Percentiles rank a stretch among this genome's conserved stretches.
Conservation (phyloP, 2,113 vertebrate species). For the Cyanoramphus novaezelandiae region DNA sequence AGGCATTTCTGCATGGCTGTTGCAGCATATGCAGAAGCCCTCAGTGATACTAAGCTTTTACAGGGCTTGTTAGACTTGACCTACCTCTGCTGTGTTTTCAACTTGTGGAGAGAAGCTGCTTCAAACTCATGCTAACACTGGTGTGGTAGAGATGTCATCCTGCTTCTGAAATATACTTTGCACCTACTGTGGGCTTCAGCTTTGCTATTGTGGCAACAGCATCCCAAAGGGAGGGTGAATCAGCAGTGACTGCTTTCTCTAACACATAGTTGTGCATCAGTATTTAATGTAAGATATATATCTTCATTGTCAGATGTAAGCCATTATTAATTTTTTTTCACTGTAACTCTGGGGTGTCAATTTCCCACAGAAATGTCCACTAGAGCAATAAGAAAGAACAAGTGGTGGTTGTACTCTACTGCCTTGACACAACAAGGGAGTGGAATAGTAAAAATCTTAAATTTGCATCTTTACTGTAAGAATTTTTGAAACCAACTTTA, state of each 20-base stretch:
- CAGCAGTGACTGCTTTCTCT: not conserved
- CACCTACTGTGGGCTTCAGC: not conserved
- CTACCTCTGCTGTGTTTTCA: not conserved
- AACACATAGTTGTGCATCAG: not conserved
- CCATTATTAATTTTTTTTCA: not conserved
- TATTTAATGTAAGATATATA: not conserved
- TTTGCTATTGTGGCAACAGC: not conserved
- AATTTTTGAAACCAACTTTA: not conserved
- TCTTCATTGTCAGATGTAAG: not conserved
- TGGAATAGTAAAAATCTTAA: not conserved
- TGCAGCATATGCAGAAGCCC: not conserved
- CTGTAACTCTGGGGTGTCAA: not conserved
- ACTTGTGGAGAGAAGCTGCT: not conserved
- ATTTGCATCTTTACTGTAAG: not conserved
- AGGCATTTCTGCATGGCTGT: not conserved
- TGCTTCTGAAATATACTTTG: not conserved
- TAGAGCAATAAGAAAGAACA: not conserved
- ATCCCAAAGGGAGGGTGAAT: not conserved
- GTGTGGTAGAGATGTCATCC: not conserved
- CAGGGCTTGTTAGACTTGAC: not conserved
- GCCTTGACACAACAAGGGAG: not conserved
- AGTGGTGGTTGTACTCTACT: not conserved
- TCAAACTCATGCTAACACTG: not conserved
- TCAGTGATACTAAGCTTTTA: not conserved
- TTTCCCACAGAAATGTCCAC: not conserved